Conservation (phyloP, 2,888 invertebrate species). For the Phymatocera aterrima region DNA sequence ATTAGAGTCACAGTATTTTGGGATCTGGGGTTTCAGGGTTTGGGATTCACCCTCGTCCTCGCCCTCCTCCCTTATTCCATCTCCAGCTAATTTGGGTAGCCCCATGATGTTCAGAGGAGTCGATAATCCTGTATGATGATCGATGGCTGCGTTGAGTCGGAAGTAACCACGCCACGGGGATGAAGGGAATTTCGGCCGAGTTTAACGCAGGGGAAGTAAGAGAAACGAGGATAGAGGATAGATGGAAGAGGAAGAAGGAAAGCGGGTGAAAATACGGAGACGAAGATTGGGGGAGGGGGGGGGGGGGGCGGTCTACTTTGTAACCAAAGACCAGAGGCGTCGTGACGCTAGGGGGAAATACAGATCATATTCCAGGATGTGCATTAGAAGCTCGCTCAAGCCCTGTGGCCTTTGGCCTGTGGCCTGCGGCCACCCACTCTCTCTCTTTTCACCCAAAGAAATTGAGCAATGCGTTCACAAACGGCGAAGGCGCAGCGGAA, state of each 20-base stretch:
- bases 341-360: constrained; percentile 46
- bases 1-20: background rate
- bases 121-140: constrained; percentile 25
- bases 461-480: constrained; percentile 1
- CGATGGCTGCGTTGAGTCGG: constrained; percentile 17
- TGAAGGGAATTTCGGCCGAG: too few species aligned
- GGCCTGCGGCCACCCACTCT: constrained; percentile 45
- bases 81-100: background rate
- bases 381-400: constrained; percentile 50
- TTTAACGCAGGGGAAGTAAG: background rate
- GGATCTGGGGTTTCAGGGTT: background rate
- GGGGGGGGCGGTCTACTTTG: constrained; percentile 51
- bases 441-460: background rate
- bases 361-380: constrained; percentile 55
- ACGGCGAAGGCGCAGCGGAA: background rate
- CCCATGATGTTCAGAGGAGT: background rate
- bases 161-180: background rate
- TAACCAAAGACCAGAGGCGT: constrained; percentile 52
- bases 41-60: background rate
- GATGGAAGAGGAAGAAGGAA: background rate
- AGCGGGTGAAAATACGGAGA: constrained; percentile 50
- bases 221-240: background rate
- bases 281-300: too few species aligned
- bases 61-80: background rate
- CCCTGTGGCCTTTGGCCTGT: constrained; percentile 25